Conservation (phyloP, 1,140 invertebrate species). For the Sinonovacula constricta region DNA sequence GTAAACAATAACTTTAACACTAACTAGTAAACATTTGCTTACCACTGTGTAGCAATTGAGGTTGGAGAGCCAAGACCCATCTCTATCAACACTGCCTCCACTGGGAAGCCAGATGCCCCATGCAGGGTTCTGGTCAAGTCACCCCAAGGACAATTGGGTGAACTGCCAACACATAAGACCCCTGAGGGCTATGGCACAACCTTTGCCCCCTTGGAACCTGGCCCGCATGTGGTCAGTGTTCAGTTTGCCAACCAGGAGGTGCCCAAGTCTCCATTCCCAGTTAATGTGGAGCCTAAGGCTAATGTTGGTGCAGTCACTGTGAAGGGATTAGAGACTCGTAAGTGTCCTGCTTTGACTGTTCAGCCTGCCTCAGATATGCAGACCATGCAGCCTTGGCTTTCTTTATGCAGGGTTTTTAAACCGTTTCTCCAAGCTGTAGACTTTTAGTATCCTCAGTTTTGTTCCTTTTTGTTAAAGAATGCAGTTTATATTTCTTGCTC, state of each 20-base stretch:
- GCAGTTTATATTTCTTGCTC: no score
- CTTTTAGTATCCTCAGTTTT: no score
- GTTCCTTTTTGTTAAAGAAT: no score
- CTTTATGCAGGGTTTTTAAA: no score
- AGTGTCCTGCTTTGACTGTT: constrained; percentile 37
- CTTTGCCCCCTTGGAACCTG: constrained; percentile 90
- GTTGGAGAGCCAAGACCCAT: constrained; percentile 85
- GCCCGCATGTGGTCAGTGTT: constrained; percentile 78
- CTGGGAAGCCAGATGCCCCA: constrained; percentile 83
- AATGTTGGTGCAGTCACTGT: constrained; percentile 81
- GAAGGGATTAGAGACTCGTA: constrained; percentile 78
- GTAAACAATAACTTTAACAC: no score
- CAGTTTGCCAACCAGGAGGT: constrained; percentile 69
- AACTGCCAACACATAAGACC: constrained; percentile 81
- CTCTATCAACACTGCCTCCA: constrained; percentile 87
- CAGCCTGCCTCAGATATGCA: no score
- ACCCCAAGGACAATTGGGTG: constrained; percentile 79
- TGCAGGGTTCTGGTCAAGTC: constrained; percentile 80
- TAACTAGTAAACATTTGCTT: no score
- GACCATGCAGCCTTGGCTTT: no score
- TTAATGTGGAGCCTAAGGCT: constrained; percentile 60
- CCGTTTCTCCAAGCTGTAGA: no score
- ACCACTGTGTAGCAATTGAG: constrained; percentile 68
- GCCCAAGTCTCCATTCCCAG: constrained; percentile 73
- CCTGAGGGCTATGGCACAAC: constrained; percentile 89